Percentiles rank a stretch among this genome's conserved stretches.
These are phyloP conservation scores for Rhadina sibilatrix DNA, from an alignment of 2,113 vertebrate species.

Conservation along the genomic window DNA sequence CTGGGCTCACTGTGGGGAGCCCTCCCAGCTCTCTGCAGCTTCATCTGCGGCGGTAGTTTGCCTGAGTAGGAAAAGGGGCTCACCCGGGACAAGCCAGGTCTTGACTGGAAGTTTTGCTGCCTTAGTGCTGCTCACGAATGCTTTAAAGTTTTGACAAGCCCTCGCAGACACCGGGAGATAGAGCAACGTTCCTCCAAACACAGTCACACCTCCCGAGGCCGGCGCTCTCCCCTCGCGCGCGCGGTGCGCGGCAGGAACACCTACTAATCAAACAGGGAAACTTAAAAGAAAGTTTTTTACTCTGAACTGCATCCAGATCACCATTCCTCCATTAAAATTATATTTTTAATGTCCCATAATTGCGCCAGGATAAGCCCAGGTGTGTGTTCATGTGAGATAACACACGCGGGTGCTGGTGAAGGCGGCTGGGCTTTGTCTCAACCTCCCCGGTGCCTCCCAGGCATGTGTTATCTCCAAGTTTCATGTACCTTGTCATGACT, in stretches of 20 bases:
- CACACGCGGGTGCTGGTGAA: background rate
- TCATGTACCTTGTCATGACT: constrained; percentile 65
- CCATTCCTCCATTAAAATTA: constrained; percentile 49
- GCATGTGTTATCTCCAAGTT: constrained; percentile 60
- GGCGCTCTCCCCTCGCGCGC: background rate
- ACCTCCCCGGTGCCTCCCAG: constrained; percentile 20
- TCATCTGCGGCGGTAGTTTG: accelerated
- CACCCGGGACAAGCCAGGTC: background rate
- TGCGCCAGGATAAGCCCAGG: constrained; percentile 51
- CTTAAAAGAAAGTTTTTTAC: constrained; percentile 62
- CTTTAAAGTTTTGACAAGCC: constrained; percentile 41
- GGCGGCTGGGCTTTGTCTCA: constrained; percentile 42
- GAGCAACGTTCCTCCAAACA: background rate
- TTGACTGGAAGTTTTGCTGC: constrained; percentile 27
- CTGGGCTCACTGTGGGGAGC: background rate
- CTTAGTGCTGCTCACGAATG: background rate
- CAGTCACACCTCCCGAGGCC: background rate
- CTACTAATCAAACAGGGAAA: constrained; percentile 9
- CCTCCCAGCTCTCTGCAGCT: background rate
- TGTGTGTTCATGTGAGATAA: constrained; percentile 59
- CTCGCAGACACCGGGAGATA: background rate
- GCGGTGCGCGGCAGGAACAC: background rate
- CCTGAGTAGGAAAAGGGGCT: constrained; percentile 20
- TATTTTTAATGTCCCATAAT: constrained; percentile 67
- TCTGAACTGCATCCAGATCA: constrained; percentile 59